A percentile compares a stretch with the other conserved stretches of the same genome.
Conservation (phyloP, 2,797 vertebrate species). For the Luscinia megarhynchos region DNA sequence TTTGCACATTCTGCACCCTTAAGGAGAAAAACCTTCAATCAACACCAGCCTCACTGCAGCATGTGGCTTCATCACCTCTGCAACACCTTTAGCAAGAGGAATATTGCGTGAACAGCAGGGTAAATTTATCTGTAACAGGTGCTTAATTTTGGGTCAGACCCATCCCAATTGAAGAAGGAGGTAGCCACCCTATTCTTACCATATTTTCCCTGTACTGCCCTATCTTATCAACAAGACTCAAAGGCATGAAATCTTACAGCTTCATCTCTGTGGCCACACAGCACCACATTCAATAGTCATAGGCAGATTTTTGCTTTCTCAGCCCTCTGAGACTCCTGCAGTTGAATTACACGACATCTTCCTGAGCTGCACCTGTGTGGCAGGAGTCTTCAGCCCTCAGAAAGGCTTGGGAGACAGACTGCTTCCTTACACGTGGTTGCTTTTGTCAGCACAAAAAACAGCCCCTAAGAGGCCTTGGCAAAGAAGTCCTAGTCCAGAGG, state of each 20-base stretch:
- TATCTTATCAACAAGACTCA: background rate
- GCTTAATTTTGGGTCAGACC: background rate
- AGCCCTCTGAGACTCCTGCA: background rate
- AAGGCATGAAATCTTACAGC: background rate
- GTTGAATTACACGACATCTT: background rate
- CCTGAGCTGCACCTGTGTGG: conserved; percentile 14
- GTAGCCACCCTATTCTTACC: background rate
- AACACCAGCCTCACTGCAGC: fast-evolving
- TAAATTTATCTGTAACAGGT: background rate
- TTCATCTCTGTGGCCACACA: background rate
- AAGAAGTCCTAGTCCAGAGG: background rate
- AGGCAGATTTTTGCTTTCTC: background rate
- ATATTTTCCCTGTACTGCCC: background rate
- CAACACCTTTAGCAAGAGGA: background rate
- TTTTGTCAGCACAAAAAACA: conserved; percentile 53
- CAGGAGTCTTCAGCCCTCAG: conserved; percentile 8
- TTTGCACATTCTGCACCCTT: background rate
- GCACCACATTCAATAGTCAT: background rate
- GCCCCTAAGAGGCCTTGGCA: background rate
- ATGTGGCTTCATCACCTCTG: background rate
- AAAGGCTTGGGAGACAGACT: conserved; percentile 21
- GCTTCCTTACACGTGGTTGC: conserved; percentile 25
- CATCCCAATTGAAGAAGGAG: background rate
- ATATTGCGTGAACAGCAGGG: background rate
- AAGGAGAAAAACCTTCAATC: background rate